Percentiles rank a stretch among this genome's conserved stretches.
Conservation (phyloP, 2,888 invertebrate genomes). For the Microchrysa polita region DNA sequence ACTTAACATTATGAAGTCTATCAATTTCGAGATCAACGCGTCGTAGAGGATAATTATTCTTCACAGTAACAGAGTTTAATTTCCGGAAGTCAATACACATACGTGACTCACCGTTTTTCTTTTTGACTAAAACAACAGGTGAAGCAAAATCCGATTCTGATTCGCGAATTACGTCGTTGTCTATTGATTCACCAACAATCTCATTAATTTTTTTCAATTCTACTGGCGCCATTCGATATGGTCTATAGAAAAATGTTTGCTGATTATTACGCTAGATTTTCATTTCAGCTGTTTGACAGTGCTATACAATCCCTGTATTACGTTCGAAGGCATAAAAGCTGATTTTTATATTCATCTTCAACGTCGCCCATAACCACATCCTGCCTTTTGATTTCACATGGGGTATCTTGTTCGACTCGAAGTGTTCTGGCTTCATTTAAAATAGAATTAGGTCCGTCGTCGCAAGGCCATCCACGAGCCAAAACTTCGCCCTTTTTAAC, state of each 20-base stretch:
- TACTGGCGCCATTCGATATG: neutral
- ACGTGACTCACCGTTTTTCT: no score
- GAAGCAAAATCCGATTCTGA: neutral
- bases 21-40: slow-evolving; percentile 53
- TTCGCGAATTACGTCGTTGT: neutral
- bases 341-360: neutral
- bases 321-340: neutral
- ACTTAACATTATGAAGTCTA: slow-evolving; percentile 45
- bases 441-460: no score
- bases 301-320: slow-evolving; percentile 17
- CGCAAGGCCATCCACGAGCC: no score
- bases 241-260: neutral
- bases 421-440: no score
- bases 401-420: neutral
- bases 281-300: neutral
- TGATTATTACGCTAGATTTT: neutral
- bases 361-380: neutral
- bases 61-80: no score
- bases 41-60: slow-evolving; percentile 38
- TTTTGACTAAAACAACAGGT: no score
- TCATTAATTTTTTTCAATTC: neutral
- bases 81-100: slow-evolving; percentile 31
- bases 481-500: neutral
- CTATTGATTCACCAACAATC: no score
- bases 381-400: neutral